These are phyloP conservation scores for Motacilla tschutschensis DNA, from an alignment of 2,113 vertebrate species.

Conservation along the genomic window DNA sequence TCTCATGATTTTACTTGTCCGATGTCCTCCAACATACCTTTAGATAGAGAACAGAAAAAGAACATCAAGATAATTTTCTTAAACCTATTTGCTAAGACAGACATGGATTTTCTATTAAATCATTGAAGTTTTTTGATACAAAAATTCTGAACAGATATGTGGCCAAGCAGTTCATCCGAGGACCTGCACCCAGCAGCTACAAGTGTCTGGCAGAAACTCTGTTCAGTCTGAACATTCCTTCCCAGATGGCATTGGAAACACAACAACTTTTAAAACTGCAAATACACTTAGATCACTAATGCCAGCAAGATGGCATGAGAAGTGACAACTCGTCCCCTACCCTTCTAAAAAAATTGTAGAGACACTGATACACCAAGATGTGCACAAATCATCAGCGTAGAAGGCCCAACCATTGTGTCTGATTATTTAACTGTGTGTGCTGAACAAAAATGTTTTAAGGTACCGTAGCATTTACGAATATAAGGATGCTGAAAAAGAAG, in stretches of 20 bases:
- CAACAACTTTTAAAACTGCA: not conserved
- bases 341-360: not conserved
- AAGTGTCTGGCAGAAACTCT: not conserved
- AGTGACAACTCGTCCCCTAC: not conserved
- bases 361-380: not conserved
- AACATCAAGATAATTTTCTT: not conserved
- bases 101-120: not conserved
- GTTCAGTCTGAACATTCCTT: not conserved
- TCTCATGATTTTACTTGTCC: conserved; percentile 98
- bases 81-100: not conserved
- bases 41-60: not conserved
- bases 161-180: not conserved
- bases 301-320: not conserved
- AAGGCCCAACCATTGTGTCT: not conserved
- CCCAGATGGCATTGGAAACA: not conserved
- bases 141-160: not conserved
- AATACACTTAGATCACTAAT: not conserved
- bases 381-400: not conserved
- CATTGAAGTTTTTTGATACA: not conserved
- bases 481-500: not conserved
- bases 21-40: conserved; percentile 89
- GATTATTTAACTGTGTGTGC: not conserved
- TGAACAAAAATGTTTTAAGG: not conserved
- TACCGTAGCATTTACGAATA: not conserved
- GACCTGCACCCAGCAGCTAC: not conserved